Evolutionary conservation across 2,888 invertebrate genomes (phyloP).

Genomic region (Rhimphoctona megacephalus): DNA sequence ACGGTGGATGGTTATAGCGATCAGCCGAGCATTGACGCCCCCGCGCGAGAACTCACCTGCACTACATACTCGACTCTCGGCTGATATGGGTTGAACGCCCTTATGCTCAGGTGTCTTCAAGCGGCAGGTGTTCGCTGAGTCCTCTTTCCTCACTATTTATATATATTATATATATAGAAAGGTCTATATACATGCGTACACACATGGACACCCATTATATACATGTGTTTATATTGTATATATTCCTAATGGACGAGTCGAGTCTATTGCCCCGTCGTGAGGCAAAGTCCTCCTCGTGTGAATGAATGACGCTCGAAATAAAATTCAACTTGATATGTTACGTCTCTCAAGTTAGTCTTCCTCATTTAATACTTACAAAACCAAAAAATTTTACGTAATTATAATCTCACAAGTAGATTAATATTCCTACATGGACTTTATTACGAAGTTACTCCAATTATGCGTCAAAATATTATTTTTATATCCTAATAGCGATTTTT

Average conservation of each 20-base stretch:
- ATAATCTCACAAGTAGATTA: neutral
- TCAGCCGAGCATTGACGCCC: slow-evolving; percentile 65
- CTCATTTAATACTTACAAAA: neutral
- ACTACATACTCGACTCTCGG: slow-evolving; percentile 43
- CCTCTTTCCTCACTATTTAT: slow-evolving; percentile 27
- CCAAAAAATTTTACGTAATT: neutral
- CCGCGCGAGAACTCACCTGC: slow-evolving; percentile 58
- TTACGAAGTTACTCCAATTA: too few species aligned
- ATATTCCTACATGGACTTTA: neutral
- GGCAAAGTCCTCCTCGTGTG: slow-evolving; percentile 22
- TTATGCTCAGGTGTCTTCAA: slow-evolving; percentile 69
- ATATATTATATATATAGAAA: slow-evolving; percentile 5
- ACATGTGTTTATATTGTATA: slow-evolving; percentile 3
- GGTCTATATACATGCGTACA: neutral
- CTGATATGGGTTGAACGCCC: slow-evolving; percentile 68
- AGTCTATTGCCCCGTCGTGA: slow-evolving; percentile 41
- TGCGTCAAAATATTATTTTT: too few species aligned
- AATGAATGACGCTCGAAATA: slow-evolving; percentile 54
- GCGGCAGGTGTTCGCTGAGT: slow-evolving; percentile 67
- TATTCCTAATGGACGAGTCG: slow-evolving; percentile 36
- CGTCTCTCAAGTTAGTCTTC: neutral
- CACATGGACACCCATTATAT: neutral
- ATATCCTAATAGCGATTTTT: too few species aligned
- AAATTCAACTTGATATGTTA: slow-evolving; percentile 18
- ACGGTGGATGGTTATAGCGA: slow-evolving; percentile 45